Evolutionary conservation across 2,797 vertebrate species (phyloP).

Genomic region (Muraenolepis orangiensis): DNA sequence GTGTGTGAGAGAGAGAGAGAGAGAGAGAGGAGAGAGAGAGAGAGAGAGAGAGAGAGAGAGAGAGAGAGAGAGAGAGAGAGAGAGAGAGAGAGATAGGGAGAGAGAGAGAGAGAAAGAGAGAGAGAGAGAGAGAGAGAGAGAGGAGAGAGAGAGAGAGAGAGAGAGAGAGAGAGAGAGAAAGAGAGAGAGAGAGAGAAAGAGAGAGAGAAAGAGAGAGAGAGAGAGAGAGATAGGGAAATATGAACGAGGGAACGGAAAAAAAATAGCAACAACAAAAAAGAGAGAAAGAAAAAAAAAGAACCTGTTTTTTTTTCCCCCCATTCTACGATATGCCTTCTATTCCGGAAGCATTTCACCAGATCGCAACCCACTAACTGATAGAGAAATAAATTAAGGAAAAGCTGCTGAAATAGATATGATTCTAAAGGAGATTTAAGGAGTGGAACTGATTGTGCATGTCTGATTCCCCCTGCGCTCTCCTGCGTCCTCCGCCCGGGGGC

Average conservation of each 20-base stretch:
- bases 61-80: constrained; percentile 59
- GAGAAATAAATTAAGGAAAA: constrained; percentile 81
- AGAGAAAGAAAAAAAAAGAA: constrained; percentile 58
- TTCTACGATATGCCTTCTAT: constrained; percentile 65
- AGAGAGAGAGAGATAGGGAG: too few relatives aligned
- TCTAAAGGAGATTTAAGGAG: constrained; percentile 82
- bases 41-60: constrained; percentile 41
- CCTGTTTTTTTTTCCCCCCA: constrained; percentile 69
- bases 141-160: constrained; percentile 48
- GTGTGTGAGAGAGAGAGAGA: constrained; percentile 40
- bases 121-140: constrained; percentile 38
- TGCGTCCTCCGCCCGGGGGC: constrained; percentile 72
- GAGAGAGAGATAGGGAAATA: constrained; percentile 50
- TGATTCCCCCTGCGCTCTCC: constrained; percentile 77
- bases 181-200: constrained; percentile 56
- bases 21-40: constrained; percentile 55
- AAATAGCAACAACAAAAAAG: constrained; percentile 39
- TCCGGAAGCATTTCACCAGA: constrained; percentile 76
- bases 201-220: constrained; percentile 40
- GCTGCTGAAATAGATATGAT: constrained; percentile 83
- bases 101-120: too few relatives aligned
- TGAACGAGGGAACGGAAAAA: constrained; percentile 57
- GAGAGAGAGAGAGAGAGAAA: constrained; percentile 50
- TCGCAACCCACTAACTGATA: constrained; percentile 82
- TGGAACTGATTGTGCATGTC: constrained; percentile 85